Base-by-base conservation (phyloP, 2,888 invertebrate species). In the Penaeus monodon region DNA sequence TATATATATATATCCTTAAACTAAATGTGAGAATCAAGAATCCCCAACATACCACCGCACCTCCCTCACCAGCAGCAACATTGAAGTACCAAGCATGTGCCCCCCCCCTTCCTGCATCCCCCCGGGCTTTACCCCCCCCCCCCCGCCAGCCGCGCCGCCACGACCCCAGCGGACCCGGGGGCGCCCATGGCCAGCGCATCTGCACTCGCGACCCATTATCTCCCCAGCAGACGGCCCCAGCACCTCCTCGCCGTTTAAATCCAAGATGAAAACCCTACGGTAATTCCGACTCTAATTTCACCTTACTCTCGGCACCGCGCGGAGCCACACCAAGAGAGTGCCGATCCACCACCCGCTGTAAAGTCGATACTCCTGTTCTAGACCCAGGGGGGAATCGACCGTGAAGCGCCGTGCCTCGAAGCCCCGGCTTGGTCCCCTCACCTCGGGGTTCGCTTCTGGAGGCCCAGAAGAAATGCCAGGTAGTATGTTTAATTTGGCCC, bases 201-300 rank as follows among this genome's bases (percentile, higher is more conserved):
- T 33, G 29, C 73, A 33, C 27, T 0, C 29, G 22, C 38, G 38
- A 73, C 29, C n/a, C 73, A 73, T 38, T 38, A 33, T 14, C 73
- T 38, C 29, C 22, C 27, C n/a, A 3, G 73, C 73, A 73, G 27
- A 3, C 10, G 12, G n/a, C 78, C 63, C 33, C 49, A 22, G 57
- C 78, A 12, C 78, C 79, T 27, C 70, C 70, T 14, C 70, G 29
- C 70, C 70, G 29, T 8, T 27, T 68, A 68, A 27, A 68, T 76
- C 49, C 24, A 63, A 20, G 64, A n/a, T 6, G 80, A 80, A 66
- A 80, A 80, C 66, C 44, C 80, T 80, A 65, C 80, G 80, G 80
- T 64, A 65, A 80, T 66, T 38, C 66, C 27, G 66, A 80, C 38
- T 80, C 65, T 65, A 80, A 80, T 80, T 80, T 80, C 80, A 80